phyloP scores from a whole-genome alignment of 2,888 invertebrate genomes.

The Halictus ligatus region DNA sequence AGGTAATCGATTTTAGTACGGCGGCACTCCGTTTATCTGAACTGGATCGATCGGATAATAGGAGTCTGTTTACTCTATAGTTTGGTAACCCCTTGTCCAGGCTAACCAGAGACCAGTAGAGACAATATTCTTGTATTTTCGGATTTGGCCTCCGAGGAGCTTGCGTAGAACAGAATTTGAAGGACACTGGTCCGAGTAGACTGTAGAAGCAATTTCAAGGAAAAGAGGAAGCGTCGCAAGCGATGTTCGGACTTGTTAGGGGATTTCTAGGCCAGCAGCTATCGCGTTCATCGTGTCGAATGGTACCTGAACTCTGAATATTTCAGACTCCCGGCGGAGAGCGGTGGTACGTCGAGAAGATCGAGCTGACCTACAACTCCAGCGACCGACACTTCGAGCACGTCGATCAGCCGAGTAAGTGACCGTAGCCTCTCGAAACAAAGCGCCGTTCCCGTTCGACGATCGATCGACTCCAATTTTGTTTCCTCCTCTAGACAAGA shows the following conservation, averaged over 20 bases:
- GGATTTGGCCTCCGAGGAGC: not conserved
- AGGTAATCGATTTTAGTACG: conserved; percentile 85
- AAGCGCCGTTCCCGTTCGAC: not conserved
- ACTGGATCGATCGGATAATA: not conserved
- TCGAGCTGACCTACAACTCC: conserved; percentile 91
- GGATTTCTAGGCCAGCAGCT: too few species aligned
- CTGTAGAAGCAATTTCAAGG: not conserved
- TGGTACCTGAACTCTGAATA: not conserved
- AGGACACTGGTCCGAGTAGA: not conserved
- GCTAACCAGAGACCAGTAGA: too few species aligned
- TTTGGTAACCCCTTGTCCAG: not conserved
- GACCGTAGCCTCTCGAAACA: not conserved
- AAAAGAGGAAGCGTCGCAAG: not conserved
- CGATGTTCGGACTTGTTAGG: not conserved
- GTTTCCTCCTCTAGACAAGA: conserved; percentile 76
- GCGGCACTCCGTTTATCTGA: not conserved
- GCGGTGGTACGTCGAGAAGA: conserved; percentile 93
- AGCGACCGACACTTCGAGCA: conserved; percentile 85
- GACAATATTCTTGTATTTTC: too few species aligned
- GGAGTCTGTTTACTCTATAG: not conserved
- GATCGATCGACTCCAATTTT: not conserved
- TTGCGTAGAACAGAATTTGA: not conserved
- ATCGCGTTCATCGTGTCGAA: too few species aligned
- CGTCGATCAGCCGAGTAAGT: conserved; percentile 84
- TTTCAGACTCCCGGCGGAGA: conserved; percentile 94